Evolutionary conservation across 2,888 invertebrate genomes (phyloP), one percentile per base, ranked within the genome.

Genomic region (Odontocolon sp.): DNA sequence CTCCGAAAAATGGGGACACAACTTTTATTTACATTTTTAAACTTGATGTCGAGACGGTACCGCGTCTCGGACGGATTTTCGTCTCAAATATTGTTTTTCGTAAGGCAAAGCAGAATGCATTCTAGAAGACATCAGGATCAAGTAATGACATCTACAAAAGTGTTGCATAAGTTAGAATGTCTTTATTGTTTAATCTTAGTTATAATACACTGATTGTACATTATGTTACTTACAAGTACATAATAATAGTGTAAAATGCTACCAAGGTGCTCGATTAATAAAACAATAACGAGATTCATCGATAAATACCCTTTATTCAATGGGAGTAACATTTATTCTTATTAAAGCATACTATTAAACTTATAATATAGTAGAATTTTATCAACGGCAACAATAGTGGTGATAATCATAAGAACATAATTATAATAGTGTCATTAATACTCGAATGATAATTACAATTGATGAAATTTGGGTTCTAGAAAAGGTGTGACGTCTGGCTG

Each of bases 291-390:
- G 40, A 68, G 63, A 47, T 85, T 89, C 87, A 87, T 90, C 87
- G 89, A 89, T 90, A 89, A 90, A 90, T 89, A 90, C 88, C 88
- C 87, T 90, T 90, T 90, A 90, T 90, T 90, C 89, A 89, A 89
- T 89, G 88, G 87, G 88, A 89, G 88, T 54, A 90, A 90, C 90
- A 90, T 90, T 89, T 87, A 90, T 89, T 85, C 87, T 89, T 87
- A 88, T 88, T 87, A 88, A 89, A 90, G 89, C 88, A 88, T 87
- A 87, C 85, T 78, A 85, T 86, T 86, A 86, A 90, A 90, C 87
- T 88, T 88, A 90, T 88, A 86, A 80, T 84, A 80, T 86, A 86
- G 87, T 89, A 88, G 86, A 89, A 88, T 86, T 89, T 89, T 84
- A 85, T 88, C 85, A 89, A 88, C 84, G 85, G 85, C 86, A 88